A percentile compares a stretch with the other conserved stretches of the same genome.
Evolutionary conservation across 2,797 vertebrate genomes (phyloP).

Genomic region (Artibeus lituratus): DNA sequence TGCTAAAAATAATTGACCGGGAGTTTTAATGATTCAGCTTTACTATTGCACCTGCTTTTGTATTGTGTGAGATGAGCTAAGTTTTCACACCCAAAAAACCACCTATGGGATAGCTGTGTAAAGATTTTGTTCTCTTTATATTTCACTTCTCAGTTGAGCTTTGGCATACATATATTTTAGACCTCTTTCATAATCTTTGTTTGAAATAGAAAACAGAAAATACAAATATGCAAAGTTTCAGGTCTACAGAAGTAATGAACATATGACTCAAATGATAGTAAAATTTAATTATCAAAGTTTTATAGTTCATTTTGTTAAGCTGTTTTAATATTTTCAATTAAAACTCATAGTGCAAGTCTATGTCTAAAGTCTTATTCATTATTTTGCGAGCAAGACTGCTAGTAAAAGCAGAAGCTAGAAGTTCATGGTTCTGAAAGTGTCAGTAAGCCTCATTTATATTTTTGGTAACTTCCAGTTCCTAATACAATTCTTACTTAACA

Average conservation of each 20-base stretch:
- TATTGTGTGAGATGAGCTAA: constrained; percentile 44
- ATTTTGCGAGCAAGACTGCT: neutral
- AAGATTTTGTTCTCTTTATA: constrained; percentile 6
- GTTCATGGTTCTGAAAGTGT: neutral
- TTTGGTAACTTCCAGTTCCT: neutral
- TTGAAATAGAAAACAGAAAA: constrained; percentile 51
- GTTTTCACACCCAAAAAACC: constrained; percentile 46
- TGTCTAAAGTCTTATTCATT: constrained; percentile 24
- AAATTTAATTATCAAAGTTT: constrained; percentile 31
- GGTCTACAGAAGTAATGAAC: constrained; percentile 40
- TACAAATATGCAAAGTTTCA: constrained; percentile 41
- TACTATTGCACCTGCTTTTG: constrained; percentile 40
- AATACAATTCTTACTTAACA: neutral
- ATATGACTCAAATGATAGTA: constrained; percentile 52
- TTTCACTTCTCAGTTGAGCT: constrained; percentile 38
- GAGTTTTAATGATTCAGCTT: constrained; percentile 17
- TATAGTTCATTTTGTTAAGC: constrained; percentile 24
- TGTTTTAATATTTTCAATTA: constrained; percentile 53
- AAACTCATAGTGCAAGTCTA: constrained; percentile 32
- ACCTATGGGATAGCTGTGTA: constrained; percentile 18
- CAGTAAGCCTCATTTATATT: neutral
- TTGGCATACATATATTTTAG: constrained; percentile 35
- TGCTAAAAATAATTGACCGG: constrained; percentile 76
- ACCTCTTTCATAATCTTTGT: constrained; percentile 36
- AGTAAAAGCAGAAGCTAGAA: neutral